Evolutionary conservation across 2,888 invertebrate species (phyloP).

Genomic region (Sarcophaga variegata): DNA sequence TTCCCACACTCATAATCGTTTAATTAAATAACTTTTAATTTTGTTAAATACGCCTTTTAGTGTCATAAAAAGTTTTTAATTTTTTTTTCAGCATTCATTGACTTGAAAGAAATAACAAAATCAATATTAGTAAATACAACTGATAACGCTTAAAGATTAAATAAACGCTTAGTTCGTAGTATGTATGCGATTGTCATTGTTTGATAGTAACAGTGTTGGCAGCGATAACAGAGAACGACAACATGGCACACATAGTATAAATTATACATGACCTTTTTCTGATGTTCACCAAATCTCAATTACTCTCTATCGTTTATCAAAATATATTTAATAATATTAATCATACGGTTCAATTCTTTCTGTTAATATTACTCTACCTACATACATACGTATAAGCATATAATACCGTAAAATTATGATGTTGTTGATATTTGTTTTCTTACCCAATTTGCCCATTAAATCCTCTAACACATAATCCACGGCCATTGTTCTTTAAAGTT

Average conservation of each 20-base stretch:
- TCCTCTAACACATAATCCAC: constrained; percentile 86
- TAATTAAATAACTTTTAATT: no score
- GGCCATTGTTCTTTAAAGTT: constrained; percentile 82
- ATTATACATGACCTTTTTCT: not conserved
- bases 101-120: not conserved
- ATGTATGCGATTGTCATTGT: not conserved
- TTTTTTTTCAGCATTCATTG: not conserved
- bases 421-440: constrained; percentile 71
- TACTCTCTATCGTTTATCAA: not conserved
- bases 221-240: not conserved
- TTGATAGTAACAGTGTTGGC: not conserved
- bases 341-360: no score
- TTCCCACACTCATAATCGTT: constrained; percentile 5
- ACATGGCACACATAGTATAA: not conserved
- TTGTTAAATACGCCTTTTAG: no score
- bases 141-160: constrained; percentile 46
- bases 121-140: not conserved
- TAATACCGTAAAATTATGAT: not conserved
- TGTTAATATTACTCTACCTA: not conserved
- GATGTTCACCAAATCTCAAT: not conserved
- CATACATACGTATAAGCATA: not conserved
- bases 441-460: constrained; percentile 86
- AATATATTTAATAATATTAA: not conserved
- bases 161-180: constrained; percentile 27
- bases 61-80: not conserved